Evolutionary conservation across 2,888 invertebrate genomes (phyloP), one percentile per base, ranked within the genome.

Genomic region (Yponomeuta evonymella): DNA sequence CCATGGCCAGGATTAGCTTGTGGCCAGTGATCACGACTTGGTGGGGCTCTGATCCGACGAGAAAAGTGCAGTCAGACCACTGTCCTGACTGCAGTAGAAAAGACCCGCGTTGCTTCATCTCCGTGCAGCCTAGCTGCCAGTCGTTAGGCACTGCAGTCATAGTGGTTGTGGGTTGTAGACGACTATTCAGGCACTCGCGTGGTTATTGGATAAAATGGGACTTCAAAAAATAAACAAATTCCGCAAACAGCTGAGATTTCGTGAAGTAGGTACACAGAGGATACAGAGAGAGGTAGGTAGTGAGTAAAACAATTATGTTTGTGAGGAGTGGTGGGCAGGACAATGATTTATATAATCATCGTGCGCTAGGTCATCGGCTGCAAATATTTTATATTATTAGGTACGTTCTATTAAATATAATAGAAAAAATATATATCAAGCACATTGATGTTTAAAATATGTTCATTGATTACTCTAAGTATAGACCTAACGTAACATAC

Each of bases 61-160:
- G 89, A 80, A 97, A 97, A 23, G 95, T 94, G 81, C 97, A 97
- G 79, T 97, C 97, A 12, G 96, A 94, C 96, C 96, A 97, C 86
- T 95, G 95, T 70, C 95, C 96, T 2, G 95, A 95, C 80, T 96
- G 95, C n/a, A 97, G 85, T 12, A 97, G 85, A 81, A 96, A 94
- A 73, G 94, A 93, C 0, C 96, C 96, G 71, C 97, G 93, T 81
- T 96, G 95, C 75, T 95, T 95, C 70, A 96, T 92, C 78, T 94
- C 93, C 69, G 94, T 94, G 77, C 95, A 95, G 73, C 93, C 93
- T 72, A 95, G 93, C 86, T 97, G 97, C 97, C 97, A 97, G 82
- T 97, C 96, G 73, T 91, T 93, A 30, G 94, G 93, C 72, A 89
- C 88, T 77, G 92, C 92, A 86, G 94, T 94, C 88, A 84, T 90